Base-by-base conservation (phyloP, 2,888 invertebrate genomes). In the Drosophila meridionalis region DNA sequence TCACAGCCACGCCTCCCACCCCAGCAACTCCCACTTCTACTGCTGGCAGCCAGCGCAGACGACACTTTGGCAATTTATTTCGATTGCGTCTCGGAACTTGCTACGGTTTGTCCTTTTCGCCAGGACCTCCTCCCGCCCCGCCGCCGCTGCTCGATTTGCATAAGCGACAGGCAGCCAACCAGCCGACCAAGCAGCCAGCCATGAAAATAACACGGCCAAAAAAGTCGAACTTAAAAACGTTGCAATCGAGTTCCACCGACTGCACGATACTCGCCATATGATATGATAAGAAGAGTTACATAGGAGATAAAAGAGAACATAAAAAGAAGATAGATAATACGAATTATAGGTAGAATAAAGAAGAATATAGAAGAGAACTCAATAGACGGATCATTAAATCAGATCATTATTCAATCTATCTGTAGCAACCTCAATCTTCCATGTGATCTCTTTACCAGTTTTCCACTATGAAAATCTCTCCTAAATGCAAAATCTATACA, bases 61-160 rank as follows among this genome's bases (percentile, higher is more conserved):
- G 80, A 86, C 89, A 86, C 84, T 86, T 86, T 89, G 80, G 82
- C 85, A 86, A 86, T 86, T 86, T 86, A 86, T 86, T 84, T 86
- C 89, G 82, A 89, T 82, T 83, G 77, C 75, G 79, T 68, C 73
- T 69, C 80, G 73, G 65, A 73, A 73, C 78, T 73, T 68, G 74
- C 78, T 68, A 68, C 58, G 75, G 76, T 50, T 71, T 68, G 67
- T 63, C 67, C 67, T 63, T 60, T 58, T 56, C 60, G 71, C 58
- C 53, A 65, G 42, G 66, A 53, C 55, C 60, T 53, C 45, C 48
- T n/a, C 43, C 14, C 7, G 2, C 40, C 12, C 40, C 14, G 14
- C 40, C 34, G 20, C 61, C 8, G 26, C 73, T 48, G 36, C 34
- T 66, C 74, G 74, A 89, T 86, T 86, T 86, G 86, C 86, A 86